Evolutionary conservation across 2,888 invertebrate genomes (phyloP), one percentile per base, ranked within the genome.

Genomic region (Diaprepes abbreviatus): DNA sequence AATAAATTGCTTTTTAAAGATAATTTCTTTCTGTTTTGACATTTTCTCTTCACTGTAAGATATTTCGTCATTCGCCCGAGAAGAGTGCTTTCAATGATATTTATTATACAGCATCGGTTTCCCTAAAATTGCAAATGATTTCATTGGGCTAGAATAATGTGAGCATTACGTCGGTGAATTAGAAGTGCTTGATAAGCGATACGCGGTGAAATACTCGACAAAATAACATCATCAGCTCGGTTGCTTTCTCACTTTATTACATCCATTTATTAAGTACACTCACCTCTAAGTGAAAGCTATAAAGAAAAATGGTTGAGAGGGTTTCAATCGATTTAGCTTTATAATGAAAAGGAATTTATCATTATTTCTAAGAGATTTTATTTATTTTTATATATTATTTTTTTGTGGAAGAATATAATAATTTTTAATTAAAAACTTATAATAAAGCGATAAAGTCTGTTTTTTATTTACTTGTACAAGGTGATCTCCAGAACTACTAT

Each of bases 161-260:
- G 35, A 55, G 36, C 55, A 16, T 55, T 55, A 55, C 24, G 55
- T 24, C 55, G 10, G 35, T 35, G 55, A 55, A 55, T 55, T 55
- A 55, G 36, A 55, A 55, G 14, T 55, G 55, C 38, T 21, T 24
- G 55, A 55, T 55, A 55, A 55, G 55, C 55, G 55, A 55, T 55
- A 55, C 38, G 35, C 55, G 36, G 24, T 17, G 55, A 35, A 55
- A 38, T 38, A 38, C 14, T 55, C 55, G 55, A 36, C 38, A 55
- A 38, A 55, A 55, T 55, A 55, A 55, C 36, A 55, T 55, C 38
- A 38, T 55, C 38, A 35, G 48, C 48, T 28, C 48, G 28, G 48
- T 50, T 50, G 48, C 48, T 35, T 35, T n/a, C n/a, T n/a, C 35
- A 35, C 35, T 35, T 35, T 35, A 50, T 50, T 50, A 50, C 48